Evolutionary conservation across 2,888 invertebrate genomes (phyloP).

Genomic region (Hecatera dysodea): DNA sequence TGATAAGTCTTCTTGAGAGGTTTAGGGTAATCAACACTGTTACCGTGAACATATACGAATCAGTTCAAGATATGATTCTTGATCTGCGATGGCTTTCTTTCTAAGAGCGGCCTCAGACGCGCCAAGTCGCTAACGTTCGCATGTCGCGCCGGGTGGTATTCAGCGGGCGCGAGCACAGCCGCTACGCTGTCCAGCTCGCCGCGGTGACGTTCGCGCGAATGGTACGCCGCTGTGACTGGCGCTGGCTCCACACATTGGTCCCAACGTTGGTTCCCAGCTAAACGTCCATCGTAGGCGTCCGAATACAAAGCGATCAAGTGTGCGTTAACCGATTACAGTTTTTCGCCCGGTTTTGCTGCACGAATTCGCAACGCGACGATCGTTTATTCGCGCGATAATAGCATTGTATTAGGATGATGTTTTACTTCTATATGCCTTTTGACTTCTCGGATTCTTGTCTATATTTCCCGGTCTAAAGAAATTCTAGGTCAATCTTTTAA

Average conservation of each 20-base stretch:
- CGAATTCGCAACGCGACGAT: too few relatives aligned
- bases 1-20: too few relatives aligned
- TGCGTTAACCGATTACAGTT: too few relatives aligned
- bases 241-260: not conserved
- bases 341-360: too few relatives aligned
- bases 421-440: not conserved
- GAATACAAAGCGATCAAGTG: too few relatives aligned
- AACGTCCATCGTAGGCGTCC: not conserved
- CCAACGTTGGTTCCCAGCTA: not conserved
- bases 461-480: not conserved
- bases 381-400: too few relatives aligned
- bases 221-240: constrained; percentile 70
- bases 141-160: constrained; percentile 70
- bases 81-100: not conserved
- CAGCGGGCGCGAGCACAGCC: constrained; percentile 76
- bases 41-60: not conserved
- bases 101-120: constrained; percentile 66
- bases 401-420: too few relatives aligned
- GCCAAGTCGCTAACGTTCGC: constrained; percentile 68
- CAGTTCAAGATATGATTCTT: not conserved
- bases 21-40: too few relatives aligned
- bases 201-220: constrained; percentile 81
- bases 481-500: not conserved
- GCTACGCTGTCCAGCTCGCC: constrained; percentile 76
- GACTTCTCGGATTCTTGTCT: not conserved